Percentiles rank a stretch among this genome's conserved stretches.
Conservation (phyloP, 2,888 invertebrate genomes). For the Oscheius sp. region DNA sequence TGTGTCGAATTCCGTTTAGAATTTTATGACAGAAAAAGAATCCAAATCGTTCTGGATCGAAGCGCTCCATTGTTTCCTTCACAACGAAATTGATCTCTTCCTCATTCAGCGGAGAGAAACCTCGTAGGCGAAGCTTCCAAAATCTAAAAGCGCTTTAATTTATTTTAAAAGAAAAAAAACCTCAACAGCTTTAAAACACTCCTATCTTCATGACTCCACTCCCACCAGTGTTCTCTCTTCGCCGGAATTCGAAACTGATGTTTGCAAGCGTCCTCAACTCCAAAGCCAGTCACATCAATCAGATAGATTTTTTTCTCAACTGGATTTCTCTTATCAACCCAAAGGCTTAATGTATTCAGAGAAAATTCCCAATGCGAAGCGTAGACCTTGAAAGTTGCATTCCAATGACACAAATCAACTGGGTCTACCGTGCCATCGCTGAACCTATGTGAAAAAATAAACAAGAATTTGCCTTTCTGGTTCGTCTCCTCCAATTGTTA, state of each 20-base stretch:
- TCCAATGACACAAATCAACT: constrained; percentile 12
- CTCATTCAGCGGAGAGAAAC: not conserved
- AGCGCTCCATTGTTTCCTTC: not conserved
- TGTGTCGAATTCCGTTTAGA: not conserved
- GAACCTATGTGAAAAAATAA: not conserved
- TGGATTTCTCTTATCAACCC: not conserved
- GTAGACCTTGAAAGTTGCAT: constrained; percentile 3
- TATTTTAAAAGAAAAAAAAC: not conserved
- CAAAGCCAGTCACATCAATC: constrained; percentile 5
- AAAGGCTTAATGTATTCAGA: not conserved
- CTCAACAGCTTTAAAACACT: not conserved
- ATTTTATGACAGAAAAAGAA: constrained; percentile 11
- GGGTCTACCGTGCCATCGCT: not conserved
- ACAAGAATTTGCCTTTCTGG: not conserved
- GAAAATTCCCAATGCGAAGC: not conserved
- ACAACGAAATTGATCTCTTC: not conserved
- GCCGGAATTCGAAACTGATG: constrained; percentile 4
- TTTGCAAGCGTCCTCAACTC: constrained; percentile 1
- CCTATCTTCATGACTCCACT: not conserved
- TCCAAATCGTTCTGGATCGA: not conserved
- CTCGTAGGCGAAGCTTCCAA: constrained; percentile 5
- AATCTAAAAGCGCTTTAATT: not conserved
- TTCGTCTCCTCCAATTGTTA: constrained; percentile 18
- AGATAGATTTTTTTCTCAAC: not conserved
- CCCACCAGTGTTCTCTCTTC: constrained; percentile 7